phyloP scores from a whole-genome alignment of 1,140 invertebrate species.

The Drosophila punjabiensis region DNA sequence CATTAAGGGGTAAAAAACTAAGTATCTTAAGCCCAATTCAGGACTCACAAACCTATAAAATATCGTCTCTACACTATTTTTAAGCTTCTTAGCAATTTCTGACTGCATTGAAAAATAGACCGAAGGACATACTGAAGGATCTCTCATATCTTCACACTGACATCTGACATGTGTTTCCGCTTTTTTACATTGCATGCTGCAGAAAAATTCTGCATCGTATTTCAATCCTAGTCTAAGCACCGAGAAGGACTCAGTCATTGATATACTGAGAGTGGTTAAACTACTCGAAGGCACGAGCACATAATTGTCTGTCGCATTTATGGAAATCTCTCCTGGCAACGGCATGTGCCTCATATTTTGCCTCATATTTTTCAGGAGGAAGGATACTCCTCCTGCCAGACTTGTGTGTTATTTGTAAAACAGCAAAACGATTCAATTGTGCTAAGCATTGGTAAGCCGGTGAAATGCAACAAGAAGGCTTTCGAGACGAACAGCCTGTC shows the following conservation, averaged over 20 bases:
- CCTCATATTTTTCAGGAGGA: no score
- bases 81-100: neutral
- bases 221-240: conserved; percentile 5
- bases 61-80: neutral
- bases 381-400: neutral
- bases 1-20: neutral
- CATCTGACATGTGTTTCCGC: conserved; percentile 24
- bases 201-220: conserved; percentile 1
- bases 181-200: conserved; percentile 11
- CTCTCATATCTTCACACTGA: neutral
- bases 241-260: neutral
- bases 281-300: conserved; percentile 3
- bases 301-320: conserved; percentile 38
- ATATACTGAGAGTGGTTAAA: conserved; percentile 4
- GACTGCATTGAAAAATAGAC: no score
- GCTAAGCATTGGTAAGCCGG: conserved; percentile 37
- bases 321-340: conserved; percentile 29
- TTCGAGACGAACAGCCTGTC: conserved; percentile 20
- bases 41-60: neutral
- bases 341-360: conserved; percentile 24
- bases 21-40: neutral
- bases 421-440: conserved; percentile 50
- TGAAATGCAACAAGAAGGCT: conserved; percentile 37
- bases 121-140: conserved; percentile 23
- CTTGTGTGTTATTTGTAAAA: conserved; percentile 20